Base-by-base conservation (phyloP, 1,140 invertebrate genomes). In the Polypedilum pembai region DNA sequence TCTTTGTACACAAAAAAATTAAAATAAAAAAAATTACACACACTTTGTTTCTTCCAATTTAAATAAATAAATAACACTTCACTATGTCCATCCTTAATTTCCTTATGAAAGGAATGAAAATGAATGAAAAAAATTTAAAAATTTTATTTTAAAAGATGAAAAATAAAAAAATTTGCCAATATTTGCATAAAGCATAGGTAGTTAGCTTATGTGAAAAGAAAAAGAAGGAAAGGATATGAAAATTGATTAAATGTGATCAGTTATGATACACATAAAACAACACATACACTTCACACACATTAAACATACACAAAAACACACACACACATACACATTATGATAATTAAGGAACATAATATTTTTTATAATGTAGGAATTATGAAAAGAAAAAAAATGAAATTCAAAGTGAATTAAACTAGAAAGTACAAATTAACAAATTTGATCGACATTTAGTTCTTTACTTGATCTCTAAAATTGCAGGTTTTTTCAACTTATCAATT, bases 381-480 rank as follows among this genome's bases (percentile, higher is more conserved):
- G n/a, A 45, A 56, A 33, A n/a, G n/a, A 41, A 15, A 45, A 45
- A 45, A 45, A 45, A 56, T n/a, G n/a, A 56, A 56, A n/a, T 56
- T 56, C 45, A 56, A 56, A 56, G 45, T 56, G 45, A 56, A 56
- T 56, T 56, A 56, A 56, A 56, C 45, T 56, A 56, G 45, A 56
- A 56, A 56, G 45, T 56, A 56, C 45, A 56, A 56, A 56, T 56
- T 56, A 56, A 56, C 45, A 56, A 33, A 56, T 56, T 56, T 56
- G 45, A 56, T 56, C 45, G 45, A 56, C 45, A 56, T 56, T 56
- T 56, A 56, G 45, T 56, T 56, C 45, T 56, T 45, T 56, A 56
- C 12, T 12, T 56, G 45, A 56, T 56, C 45, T 56, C 45, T 56
- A 56, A 56, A 33, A 56, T 56, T 56, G 45, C 45, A 56, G 45